Base-by-base conservation (phyloP, 1,140 invertebrate species). In the Drosophila repletoides region DNA sequence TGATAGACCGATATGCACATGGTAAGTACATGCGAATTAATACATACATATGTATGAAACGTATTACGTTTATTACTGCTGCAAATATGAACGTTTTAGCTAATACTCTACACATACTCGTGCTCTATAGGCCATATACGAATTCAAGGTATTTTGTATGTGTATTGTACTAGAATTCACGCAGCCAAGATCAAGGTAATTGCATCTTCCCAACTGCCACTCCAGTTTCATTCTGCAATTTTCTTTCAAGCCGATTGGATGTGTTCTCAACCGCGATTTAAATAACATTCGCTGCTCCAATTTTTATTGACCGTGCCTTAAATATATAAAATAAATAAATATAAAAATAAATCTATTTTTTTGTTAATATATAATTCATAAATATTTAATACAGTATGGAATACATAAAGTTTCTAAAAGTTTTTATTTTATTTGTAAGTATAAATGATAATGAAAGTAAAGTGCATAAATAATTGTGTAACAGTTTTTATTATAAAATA, bases 111-210 rank as follows among this genome's bases (percentile, higher is more conserved):
- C 41, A 65, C 43, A 36, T 12, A 41, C n/a, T n/a, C n/a, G n/a
- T 66, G 24, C 33, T 40, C 21, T 22, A n/a, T n/a, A n/a, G n/a
- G n/a, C 21, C 15, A 38, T 19, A 1, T 17, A 31, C 12, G 28
- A 48, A 31, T n/a, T n/a, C n/a, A n/a, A n/a, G n/a, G n/a, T 41
- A 15, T 53, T 46, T 15, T 41, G 49, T 38, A 33, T 24, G 28
- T 56, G 59, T 64, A 56, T 70, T 64, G 67, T 21, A 60, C 61
- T 67, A 71, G 63, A 71, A 71, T 71, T 71, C 68, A 71, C 68
- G 68, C 63, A 71, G 46, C 46, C 53, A 71, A 71, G 68, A 71
- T 71, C 68, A 71, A 71, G 63, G 68, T 71, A 71, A 71, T 71
- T 71, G 68, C 68, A 67, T 71, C 68, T 64, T 55, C 31, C 45